Conservation (phyloP, 2,888 invertebrate genomes). For the Melieria crassipennis region DNA sequence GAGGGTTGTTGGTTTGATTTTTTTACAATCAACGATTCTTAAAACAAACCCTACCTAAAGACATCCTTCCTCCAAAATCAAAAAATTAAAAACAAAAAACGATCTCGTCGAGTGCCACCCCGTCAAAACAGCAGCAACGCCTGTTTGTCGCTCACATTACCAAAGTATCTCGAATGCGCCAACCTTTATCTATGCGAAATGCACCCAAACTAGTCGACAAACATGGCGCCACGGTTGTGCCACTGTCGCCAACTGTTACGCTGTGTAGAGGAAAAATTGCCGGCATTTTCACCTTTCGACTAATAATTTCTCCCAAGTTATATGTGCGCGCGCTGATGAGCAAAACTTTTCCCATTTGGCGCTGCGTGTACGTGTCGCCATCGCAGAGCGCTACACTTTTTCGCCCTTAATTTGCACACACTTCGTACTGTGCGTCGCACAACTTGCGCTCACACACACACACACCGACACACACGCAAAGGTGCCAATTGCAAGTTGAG, state of each 20-base stretch:
- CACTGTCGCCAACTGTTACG: background rate
- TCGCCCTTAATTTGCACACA: background rate
- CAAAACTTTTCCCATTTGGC: conserved; percentile 36
- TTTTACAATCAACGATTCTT: too few relatives aligned
- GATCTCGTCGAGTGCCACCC: too few relatives aligned
- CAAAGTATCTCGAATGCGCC: too few relatives aligned
- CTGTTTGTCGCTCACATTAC: too few relatives aligned
- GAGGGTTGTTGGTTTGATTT: too few relatives aligned
- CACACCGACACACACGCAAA: background rate
- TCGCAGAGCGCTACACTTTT: background rate
- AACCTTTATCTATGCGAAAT: too few relatives aligned
- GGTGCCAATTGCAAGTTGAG: conserved; percentile 15
- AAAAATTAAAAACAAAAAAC: too few relatives aligned
- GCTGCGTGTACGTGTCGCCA: conserved; percentile 27
- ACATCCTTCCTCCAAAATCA: too few relatives aligned
- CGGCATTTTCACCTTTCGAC: conserved; percentile 21
- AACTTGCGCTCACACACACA: background rate
- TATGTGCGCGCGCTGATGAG: conserved; percentile 33
- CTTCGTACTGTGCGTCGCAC: background rate
- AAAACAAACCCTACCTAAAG: too few relatives aligned
- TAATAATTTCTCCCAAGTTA: conserved; percentile 42
- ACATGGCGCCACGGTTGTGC: too few relatives aligned
- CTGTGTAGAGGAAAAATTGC: conserved; percentile 10
- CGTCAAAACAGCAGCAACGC: too few relatives aligned
- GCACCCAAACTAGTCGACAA: too few relatives aligned